Evolutionary conservation across 2,113 vertebrate genomes (phyloP), one percentile per base, ranked within the genome.

Genomic region (Oryzias javanicus): DNA sequence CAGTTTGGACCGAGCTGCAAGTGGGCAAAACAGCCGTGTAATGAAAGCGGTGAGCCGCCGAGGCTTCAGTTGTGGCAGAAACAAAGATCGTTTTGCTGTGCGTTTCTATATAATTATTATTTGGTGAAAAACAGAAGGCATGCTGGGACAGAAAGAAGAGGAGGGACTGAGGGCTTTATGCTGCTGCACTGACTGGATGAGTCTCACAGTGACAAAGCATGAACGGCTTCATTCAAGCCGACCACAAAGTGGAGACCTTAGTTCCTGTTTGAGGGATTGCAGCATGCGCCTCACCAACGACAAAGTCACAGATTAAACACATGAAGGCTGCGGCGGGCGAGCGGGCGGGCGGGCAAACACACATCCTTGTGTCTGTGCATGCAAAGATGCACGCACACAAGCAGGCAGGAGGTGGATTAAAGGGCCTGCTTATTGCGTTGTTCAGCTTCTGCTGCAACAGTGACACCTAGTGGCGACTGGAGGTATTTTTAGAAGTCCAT

Each of bases 381-480:
- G 50, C 19, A 14, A 40, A 16, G 60, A 67, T 47, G 60, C 15
- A 27, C 40, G 50, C 61, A 51, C 35, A 48, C 40, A 62, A 18
- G 49, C 18, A 45, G 24, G 57, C 45, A 54, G 13, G 35, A 20
- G 40, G 64, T 16, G 63, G 40, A 44, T 18, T 52, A 16, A 64
- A 15, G 20, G 8, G 55, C 50, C 42, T 48, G 2, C 35, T 29
- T 27, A 54, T 54, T 59, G 60, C 3, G 42, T 0, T 6, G 18
- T 46, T 42, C 41, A 60, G 78, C 74, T 58, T 52, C 57, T 86
- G 81, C 63, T 72, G 66, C 85, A 81, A 83, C 60, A 81, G 78
- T 16, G 84, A 84, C 87, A 86, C 81, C 85, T 41, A 66, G 85
- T 85, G 88, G 78, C 42, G 3, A 0, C 5, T 22, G 29, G 48